Evolutionary conservation across 2,113 vertebrate species (phyloP).

Genomic region (Daboia siamensis): DNA sequence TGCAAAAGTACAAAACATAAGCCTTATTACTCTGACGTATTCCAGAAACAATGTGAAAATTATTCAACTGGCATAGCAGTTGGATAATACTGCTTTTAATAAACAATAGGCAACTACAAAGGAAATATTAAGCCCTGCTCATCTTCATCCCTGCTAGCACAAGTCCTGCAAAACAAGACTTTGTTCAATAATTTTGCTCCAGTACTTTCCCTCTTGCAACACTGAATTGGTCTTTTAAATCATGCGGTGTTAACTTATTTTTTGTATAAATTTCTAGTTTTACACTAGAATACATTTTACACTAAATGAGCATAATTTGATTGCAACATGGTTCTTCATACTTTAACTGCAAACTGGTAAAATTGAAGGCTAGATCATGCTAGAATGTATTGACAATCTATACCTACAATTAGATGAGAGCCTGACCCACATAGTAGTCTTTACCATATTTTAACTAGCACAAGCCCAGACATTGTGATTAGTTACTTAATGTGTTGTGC

Average conservation of each 20-base stretch:
- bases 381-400: not conserved
- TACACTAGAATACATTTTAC: not conserved
- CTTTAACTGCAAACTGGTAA: not conserved
- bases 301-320: not conserved
- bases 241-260: not conserved
- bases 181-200: no score
- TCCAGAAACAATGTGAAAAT: not conserved
- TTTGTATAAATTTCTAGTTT: not conserved
- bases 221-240: not conserved
- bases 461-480: not conserved
- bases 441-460: not conserved
- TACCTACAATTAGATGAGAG: not conserved
- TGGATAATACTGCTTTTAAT: not conserved
- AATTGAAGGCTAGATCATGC: not conserved
- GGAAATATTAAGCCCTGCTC: not conserved
- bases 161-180: not conserved
- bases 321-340: not conserved
- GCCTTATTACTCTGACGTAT: not conserved
- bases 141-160: not conserved
- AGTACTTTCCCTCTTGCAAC: not conserved
- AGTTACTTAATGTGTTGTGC: not conserved
- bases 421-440: not conserved
- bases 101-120: not conserved
- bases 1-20: not conserved
- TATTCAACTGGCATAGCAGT: not conserved